Evolutionary conservation across 2,113 vertebrate species (phyloP), one percentile per base, ranked within the genome.

Genomic region (Rhizomys pruinosus): DNA sequence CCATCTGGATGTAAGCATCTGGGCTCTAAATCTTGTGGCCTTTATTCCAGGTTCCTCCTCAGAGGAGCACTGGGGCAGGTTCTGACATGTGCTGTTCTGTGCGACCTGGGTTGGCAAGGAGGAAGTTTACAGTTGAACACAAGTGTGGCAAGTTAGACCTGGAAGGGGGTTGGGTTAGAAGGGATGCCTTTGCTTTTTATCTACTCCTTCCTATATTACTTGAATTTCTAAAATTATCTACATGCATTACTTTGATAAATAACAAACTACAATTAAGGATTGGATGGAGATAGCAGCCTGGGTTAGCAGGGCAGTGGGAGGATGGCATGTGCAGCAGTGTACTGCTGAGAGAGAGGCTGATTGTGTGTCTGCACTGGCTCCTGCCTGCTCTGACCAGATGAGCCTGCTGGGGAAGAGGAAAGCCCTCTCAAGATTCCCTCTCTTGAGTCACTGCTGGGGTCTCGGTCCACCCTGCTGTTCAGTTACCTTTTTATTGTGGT

Each of bases 181-280:
- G 8, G 66, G n/a, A 37, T 9, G 61, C 90, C 13, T 63, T 25
- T 42, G 47, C 22, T 61, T 89, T 91, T 92, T 80, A 44, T 59
- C 17, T 64, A 85, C 87, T 22, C 5, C 20, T 55, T 76, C 74
- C 63, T 81, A 3, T 90, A 59, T 66, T 68, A 71, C 66, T 32
- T 84, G 9, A 74, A 57, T 91, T 89, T 94, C 57, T 94, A 85
- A 94, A 89, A 76, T 89, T 87, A 69, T 69, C 22, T 84, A 6
- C 27, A 77, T 87, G 76, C 16, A 64, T 93, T 94, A 59, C 16
- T 94, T 94, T 87, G 57, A 79, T 88, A 90, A 92, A 20, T 82
- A 90, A 71, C 78, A 86, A 93, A 88, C 76, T 76, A n/a, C 42
- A 91, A 63, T 42, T 29, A 59, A 47, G 37, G 76, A 25, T 77